Evolutionary conservation across 2,888 invertebrate genomes (phyloP), one percentile per base, ranked within the genome.

Genomic region (Cephus pygmeus): DNA sequence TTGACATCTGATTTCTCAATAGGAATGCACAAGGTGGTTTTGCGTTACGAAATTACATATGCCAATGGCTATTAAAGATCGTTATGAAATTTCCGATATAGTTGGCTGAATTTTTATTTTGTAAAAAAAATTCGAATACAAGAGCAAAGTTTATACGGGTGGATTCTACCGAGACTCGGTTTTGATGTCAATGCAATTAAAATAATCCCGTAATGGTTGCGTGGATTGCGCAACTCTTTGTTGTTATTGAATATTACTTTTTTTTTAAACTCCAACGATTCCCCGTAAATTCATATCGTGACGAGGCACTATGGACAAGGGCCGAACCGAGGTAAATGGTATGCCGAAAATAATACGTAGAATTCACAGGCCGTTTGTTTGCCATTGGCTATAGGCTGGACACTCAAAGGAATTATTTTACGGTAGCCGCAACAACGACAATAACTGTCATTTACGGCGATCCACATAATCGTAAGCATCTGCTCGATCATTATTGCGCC

Each of bases 401-500:
- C 56, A 23, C 23, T 56, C 56, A 23, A 56, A 56, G 56, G 56
- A 56, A 56, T 56, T 56, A 56, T 23, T 56, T 56, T 56, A 56
- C 56, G 23, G 56, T 56, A 9, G 23, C 56, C 56, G 71, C 31
- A 30, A 30, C 33, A 71, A 71, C 71, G 71, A 71, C 71, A 71
- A 71, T 71, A 71, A 71, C 71, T 34, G 71, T 34, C 33, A 71
- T 71, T 71, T 31, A 71, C 30, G 12, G 23, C 71, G 71, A 71
- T 71, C 71, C 75, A 76, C 73, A 69, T 78, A 79, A 74, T 76
- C 75, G 81, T 82, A 80, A 81, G 83, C 82, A 83, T 85, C 83
- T 84, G 83, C 81, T 75, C 77, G 79, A 81, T 83, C 79, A 83
- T 83, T 83, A 82, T 78, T 79, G 76, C 81, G 69, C 34, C 36